Evolutionary conservation across 2,797 vertebrate genomes (phyloP).

Genomic region (Scleropages formosus): DNA sequence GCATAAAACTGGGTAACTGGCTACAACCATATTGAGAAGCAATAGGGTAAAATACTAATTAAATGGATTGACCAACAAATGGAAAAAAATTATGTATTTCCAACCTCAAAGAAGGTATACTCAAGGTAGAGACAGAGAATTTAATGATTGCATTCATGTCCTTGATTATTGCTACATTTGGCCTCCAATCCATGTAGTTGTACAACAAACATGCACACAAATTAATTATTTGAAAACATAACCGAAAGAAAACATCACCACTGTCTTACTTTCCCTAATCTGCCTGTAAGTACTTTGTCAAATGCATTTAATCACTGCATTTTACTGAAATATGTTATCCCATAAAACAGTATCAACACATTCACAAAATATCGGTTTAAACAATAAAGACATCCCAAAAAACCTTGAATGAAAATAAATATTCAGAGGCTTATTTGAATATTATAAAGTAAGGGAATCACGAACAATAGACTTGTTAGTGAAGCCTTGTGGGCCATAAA

Average conservation of each 20-base stretch:
- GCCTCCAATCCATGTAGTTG: background rate
- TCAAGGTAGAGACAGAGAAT: background rate
- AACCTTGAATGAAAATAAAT: background rate
- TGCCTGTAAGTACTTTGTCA: too few species aligned
- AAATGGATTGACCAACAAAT: background rate
- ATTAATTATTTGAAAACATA: too few species aligned
- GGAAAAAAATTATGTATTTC: background rate
- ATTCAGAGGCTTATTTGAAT: background rate
- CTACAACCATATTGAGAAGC: too few species aligned
- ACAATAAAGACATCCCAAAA: too few species aligned
- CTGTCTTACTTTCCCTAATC: too few species aligned
- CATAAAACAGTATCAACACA: too few species aligned
- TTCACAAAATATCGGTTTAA: too few species aligned
- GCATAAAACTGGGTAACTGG: too few species aligned
- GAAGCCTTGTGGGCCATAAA: background rate
- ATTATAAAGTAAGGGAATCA: conserved; percentile 17
- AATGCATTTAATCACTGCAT: too few species aligned
- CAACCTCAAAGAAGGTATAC: background rate
- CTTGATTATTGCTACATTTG: conserved; percentile 9
- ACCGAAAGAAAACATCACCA: too few species aligned
- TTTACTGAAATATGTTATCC: too few species aligned
- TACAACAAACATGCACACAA: background rate
- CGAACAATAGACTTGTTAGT: conserved; percentile 1
- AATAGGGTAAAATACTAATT: background rate
- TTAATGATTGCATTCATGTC: conserved; percentile 1